These are phyloP conservation scores for Aselliscus stoliczkanus DNA, from an alignment of 2,797 vertebrate genomes.

Conservation along the genomic window DNA sequence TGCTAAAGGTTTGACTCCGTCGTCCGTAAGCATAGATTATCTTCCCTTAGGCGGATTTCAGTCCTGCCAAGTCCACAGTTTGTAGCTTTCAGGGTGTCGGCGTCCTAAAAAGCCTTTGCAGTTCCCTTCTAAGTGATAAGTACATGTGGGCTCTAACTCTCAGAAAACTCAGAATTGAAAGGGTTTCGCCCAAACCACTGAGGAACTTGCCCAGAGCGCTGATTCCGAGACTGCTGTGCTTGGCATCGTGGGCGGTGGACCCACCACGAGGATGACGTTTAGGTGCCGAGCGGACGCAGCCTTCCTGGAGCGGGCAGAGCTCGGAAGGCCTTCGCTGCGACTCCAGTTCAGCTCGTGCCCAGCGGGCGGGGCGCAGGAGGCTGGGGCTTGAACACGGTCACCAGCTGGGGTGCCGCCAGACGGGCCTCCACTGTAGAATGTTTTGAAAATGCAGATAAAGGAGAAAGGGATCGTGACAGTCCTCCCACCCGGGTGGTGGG, in stretches of 20 bases:
- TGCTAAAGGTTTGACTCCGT: accelerated
- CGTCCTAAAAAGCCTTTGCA: accelerated
- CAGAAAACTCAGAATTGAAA: not conserved
- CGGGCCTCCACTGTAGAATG: not conserved
- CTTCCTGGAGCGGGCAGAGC: not conserved
- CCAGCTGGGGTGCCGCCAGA: accelerated
- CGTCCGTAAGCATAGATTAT: no score
- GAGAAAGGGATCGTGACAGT: no score
- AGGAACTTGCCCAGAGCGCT: no score
- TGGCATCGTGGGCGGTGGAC: not conserved
- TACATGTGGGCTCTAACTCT: not conserved
- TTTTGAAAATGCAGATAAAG: not conserved
- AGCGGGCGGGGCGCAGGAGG: not conserved
- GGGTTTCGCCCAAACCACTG: not conserved
- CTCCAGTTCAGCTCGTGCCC: no score
- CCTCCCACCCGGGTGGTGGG: no score
- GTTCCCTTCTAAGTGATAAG: not conserved
- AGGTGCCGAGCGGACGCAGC: not conserved
- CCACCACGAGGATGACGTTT: accelerated
- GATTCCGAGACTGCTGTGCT: accelerated
- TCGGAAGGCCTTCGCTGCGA: not conserved
- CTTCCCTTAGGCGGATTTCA: not conserved
- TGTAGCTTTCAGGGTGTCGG: not conserved
- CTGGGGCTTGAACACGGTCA: accelerated
- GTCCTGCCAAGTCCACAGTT: not conserved